Evolutionary conservation across 2,797 vertebrate genomes (phyloP).

Genomic region (Sebastes trivittatus): DNA sequence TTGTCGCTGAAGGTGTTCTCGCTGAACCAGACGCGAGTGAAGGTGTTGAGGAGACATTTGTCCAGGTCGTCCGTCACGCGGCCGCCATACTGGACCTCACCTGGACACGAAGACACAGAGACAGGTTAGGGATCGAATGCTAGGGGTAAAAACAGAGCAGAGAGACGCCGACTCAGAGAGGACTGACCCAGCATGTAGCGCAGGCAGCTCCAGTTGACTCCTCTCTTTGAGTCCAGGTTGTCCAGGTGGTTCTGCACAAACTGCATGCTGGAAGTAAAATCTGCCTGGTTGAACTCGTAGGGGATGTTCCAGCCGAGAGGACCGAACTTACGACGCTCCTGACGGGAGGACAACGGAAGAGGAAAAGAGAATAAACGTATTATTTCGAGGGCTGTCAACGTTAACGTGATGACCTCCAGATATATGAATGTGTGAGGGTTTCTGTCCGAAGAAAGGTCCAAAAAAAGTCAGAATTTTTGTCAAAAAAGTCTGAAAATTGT

Average conservation of each 20-base stretch:
- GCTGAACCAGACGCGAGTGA: constrained; percentile 86
- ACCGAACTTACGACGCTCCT: constrained; percentile 90
- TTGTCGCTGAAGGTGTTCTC: constrained; percentile 83
- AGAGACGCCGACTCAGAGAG: background rate
- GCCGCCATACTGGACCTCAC: constrained; percentile 88
- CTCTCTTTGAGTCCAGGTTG: constrained; percentile 75
- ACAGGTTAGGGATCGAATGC: background rate
- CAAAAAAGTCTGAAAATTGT: too few species aligned
- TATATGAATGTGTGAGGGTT: too few species aligned
- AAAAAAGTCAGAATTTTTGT: too few species aligned
- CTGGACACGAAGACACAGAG: constrained; percentile 4
- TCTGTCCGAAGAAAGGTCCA: too few species aligned
- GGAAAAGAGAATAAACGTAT: background rate
- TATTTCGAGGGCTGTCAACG: background rate
- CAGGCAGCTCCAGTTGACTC: constrained; percentile 87
- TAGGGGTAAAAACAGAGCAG: background rate
- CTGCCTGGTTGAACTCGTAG: constrained; percentile 90
- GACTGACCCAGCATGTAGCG: constrained; percentile 86
- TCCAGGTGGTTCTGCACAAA: constrained; percentile 89
- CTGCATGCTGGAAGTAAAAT: constrained; percentile 87
- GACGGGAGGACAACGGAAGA: background rate
- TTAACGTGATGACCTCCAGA: too few species aligned
- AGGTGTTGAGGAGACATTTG: constrained; percentile 86
- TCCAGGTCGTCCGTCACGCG: constrained; percentile 88
- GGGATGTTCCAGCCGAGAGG: constrained; percentile 90